These are phyloP conservation scores for Pomatostomus ruficeps DNA, from an alignment of 2,113 vertebrate species.

Conservation along the genomic window DNA sequence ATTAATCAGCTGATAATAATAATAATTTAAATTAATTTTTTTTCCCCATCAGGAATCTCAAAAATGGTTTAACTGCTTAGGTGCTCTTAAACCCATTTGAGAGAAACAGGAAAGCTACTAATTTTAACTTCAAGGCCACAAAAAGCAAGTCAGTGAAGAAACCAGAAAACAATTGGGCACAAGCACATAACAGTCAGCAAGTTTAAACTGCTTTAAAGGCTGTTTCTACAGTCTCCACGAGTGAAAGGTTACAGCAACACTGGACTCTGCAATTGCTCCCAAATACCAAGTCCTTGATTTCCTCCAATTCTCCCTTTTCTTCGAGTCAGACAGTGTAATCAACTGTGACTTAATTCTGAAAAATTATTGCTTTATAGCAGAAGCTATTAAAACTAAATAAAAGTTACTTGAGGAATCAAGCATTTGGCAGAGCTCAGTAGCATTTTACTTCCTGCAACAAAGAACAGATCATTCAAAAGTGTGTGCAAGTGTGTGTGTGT, in stretches of 20 bases:
- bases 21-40: not conserved
- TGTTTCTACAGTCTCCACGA: not conserved
- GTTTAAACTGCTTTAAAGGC: not conserved
- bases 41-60: not conserved
- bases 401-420: not conserved
- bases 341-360: not conserved
- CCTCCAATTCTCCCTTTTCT: not conserved
- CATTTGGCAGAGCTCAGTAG: not conserved
- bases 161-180: not conserved
- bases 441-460: not conserved
- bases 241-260: not conserved
- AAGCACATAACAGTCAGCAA: not conserved
- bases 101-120: not conserved
- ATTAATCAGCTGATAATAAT: not conserved
- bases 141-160: not conserved
- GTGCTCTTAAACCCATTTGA: not conserved
- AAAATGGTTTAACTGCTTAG: not conserved
- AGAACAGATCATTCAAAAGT: not conserved
- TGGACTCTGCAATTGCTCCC: not conserved
- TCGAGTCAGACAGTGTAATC: not conserved
- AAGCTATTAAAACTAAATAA: not conserved
- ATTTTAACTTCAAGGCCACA: not conserved
- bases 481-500: rapidly evolving
- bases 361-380: not conserved
- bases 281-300: not conserved